These are phyloP conservation scores for Cavia porcellus DNA, from an alignment of 2,113 vertebrate genomes.

Conservation along the genomic window DNA sequence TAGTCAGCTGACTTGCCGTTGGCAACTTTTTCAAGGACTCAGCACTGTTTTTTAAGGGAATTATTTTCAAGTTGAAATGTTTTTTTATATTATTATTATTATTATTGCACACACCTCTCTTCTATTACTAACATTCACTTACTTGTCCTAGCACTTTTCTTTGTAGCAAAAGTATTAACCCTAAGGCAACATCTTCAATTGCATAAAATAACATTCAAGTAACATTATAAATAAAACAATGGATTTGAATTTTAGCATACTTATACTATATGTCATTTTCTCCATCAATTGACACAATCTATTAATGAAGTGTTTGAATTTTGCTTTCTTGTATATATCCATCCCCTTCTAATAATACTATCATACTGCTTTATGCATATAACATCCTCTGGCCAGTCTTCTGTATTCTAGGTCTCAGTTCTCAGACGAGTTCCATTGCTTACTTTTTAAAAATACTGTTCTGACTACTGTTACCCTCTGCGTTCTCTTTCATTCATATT, in stretches of 20 bases:
- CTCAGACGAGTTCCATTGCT: not conserved
- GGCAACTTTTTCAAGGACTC: constrained; percentile 44
- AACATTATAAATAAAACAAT: not conserved
- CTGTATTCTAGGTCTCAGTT: not conserved
- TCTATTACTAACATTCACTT: constrained; percentile 10
- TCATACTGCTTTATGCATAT: not conserved
- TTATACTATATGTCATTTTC: not conserved
- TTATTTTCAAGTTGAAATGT: constrained; percentile 51
- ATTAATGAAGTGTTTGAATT: not conserved
- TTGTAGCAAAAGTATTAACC: not conserved
- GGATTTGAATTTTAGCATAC: not conserved
- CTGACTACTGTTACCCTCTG: not conserved
- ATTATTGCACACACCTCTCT: not conserved
- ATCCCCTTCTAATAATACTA: not conserved
- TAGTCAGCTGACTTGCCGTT: not conserved
- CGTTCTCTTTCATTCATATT: not conserved
- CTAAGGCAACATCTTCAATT: not conserved
- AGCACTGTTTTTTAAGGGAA: constrained; percentile 37
- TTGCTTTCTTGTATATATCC: not conserved
- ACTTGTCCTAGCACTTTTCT: not conserved
- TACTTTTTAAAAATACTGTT: not conserved
- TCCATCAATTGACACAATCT: not conserved
- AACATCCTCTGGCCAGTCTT: not conserved
- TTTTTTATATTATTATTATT: no score
- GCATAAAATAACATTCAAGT: not conserved